Evolutionary conservation across 2,113 vertebrate species (phyloP).

Genomic region (Pelecanoides urinatrix): DNA sequence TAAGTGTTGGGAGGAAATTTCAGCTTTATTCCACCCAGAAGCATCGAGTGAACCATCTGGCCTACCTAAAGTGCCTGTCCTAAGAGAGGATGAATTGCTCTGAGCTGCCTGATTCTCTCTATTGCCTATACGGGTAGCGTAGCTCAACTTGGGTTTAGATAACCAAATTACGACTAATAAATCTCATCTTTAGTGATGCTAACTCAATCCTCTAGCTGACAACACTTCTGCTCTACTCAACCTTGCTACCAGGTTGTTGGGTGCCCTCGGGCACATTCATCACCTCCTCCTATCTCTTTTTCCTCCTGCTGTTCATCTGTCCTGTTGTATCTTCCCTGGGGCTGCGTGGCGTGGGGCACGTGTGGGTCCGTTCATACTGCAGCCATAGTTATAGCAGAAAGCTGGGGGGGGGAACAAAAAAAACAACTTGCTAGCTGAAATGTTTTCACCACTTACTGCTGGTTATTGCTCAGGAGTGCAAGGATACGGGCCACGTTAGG

Average conservation of each 20-base stretch:
- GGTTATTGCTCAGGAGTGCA: neutral
- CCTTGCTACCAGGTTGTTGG: neutral
- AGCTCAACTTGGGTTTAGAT: neutral
- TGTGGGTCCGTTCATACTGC: neutral
- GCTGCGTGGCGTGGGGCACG: rapidly evolving
- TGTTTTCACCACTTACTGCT: rapidly evolving
- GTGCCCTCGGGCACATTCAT: neutral
- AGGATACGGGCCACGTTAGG: neutral
- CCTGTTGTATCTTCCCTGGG: too few species aligned
- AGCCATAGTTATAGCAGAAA: neutral
- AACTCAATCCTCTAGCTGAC: neutral
- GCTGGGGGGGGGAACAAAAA: neutral
- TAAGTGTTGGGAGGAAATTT: neutral
- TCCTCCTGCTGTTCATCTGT: neutral
- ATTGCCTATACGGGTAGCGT: neutral
- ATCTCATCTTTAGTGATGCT: neutral
- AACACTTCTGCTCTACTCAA: neutral
- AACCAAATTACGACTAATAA: neutral
- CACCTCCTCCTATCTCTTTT: neutral
- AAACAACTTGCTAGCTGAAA: neutral
- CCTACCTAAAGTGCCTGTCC: neutral
- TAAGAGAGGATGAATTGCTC: neutral
- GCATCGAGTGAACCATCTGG: neutral
- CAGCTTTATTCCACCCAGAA: neutral
- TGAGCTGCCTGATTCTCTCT: neutral